These are phyloP conservation scores for Panopea generosa DNA, from an alignment of 2,888 invertebrate species.

Conservation along the genomic window DNA sequence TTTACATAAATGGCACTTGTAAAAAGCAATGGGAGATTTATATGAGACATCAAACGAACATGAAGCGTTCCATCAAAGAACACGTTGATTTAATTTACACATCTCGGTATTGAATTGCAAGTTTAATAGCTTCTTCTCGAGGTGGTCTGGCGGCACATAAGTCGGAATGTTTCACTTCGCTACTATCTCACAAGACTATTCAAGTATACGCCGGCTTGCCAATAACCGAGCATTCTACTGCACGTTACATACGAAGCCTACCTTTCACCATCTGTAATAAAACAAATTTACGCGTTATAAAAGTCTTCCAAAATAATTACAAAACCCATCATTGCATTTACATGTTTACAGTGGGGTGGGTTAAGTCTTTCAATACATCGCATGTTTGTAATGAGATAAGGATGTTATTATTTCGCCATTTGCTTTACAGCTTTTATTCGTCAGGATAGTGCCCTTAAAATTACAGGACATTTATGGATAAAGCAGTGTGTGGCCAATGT, in stretches of 20 bases:
- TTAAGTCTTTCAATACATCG: constrained; percentile 17
- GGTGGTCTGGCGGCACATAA: constrained; percentile 57
- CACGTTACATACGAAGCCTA: neutral
- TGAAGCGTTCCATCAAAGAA: constrained; percentile 59
- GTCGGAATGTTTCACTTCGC: constrained; percentile 24
- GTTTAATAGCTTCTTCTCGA: constrained; percentile 58
- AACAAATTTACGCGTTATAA: constrained; percentile 39
- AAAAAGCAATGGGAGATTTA: constrained; percentile 64
- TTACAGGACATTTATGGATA: constrained; percentile 25
- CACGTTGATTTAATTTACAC: constrained; percentile 65
- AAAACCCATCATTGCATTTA: constrained; percentile 16
- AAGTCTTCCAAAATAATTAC: constrained; percentile 44
- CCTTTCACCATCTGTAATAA: constrained; percentile 16
- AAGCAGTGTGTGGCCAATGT: constrained; percentile 43
- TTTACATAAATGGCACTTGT: constrained; percentile 68
- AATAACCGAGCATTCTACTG: no score
- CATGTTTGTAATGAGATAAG: constrained; percentile 37
- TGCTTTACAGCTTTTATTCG: constrained; percentile 29
- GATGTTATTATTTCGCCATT: constrained; percentile 39
- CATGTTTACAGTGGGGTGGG: constrained; percentile 8
- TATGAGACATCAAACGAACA: constrained; percentile 61
- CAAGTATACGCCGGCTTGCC: neutral
- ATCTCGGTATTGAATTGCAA: constrained; percentile 59
- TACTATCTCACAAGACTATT: neutral
- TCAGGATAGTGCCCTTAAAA: constrained; percentile 19